phyloP scores from a whole-genome alignment of 92 coral and sea anemone genomes.

The Desmophyllum pertusum region DNA sequence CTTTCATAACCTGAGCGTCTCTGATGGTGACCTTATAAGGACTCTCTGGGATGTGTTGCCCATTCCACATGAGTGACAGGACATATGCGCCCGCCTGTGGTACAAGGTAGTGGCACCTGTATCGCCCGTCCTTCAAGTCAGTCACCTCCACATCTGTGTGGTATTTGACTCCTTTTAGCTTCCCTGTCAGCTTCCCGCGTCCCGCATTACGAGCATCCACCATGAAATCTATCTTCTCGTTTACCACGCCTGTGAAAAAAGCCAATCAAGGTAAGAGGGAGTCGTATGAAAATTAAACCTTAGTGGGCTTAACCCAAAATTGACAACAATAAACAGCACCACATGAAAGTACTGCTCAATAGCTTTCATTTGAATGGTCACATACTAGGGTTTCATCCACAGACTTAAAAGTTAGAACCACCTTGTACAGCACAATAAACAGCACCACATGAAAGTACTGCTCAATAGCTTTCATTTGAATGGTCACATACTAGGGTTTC shows the following conservation, averaged over 20 bases:
- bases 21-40: constrained; percentile 91
- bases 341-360: background rate
- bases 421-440: background rate
- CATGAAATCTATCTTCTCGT: constrained; percentile 83
- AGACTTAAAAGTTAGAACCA: background rate
- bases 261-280: background rate
- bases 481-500: background rate
- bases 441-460: background rate
- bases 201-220: constrained; percentile 85
- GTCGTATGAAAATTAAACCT: background rate
- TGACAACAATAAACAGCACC: no score
- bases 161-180: constrained; percentile 80
- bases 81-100: constrained; percentile 90
- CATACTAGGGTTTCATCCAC: background rate
- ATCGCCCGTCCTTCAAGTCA: constrained; percentile 71
- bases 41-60: constrained; percentile 80
- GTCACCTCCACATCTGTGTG: constrained; percentile 81
- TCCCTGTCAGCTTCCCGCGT: constrained; percentile 78
- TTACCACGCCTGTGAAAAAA: constrained; percentile 61
- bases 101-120: constrained; percentile 84
- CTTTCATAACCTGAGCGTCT: constrained; percentile 56
- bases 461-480: background rate
- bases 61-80: constrained; percentile 81
- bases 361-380: background rate
- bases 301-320: background rate